Evolutionary conservation across 2,113 vertebrate genomes (phyloP), one percentile per base, ranked within the genome.

Genomic region (Anarrhichthys ocellatus): DNA sequence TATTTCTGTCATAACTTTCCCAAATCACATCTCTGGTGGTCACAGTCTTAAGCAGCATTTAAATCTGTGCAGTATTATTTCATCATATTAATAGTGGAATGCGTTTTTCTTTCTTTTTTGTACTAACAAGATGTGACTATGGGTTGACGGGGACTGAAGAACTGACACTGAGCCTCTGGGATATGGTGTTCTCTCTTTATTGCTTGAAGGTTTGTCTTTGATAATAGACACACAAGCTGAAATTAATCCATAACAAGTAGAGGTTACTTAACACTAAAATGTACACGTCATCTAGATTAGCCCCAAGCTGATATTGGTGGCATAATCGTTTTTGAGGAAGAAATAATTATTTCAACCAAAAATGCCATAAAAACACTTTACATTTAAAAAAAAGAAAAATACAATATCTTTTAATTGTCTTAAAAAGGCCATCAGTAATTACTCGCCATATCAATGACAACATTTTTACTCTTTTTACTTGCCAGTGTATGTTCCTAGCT

Each of bases 131-230:
- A 85, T 22, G 27, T 76, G 77, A 82, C 63, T 62, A 42, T 0
- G 20, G 42, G 40, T 48, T 72, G 74, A 84, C 40, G 50, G 65
- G 29, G 29, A 83, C 72, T 80, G 63, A 76, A 78, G 61, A 84
- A 83, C 62, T 81, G 85, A 86, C 71, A 70, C 44, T 46, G 46
- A 86, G 84, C 82, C 80, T 87, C 68, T 78, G 85, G 82, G 87
- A 87, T 62, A 18, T 64, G 74, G 44, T 80, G 64, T 74, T 85
- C 71, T 67, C 59, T 75, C 54, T 58, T 74, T 50, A 38, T 61
- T 82, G 69, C 82, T 84, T 90, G 77, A 88, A 91, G 82, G 78
- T 72, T 42, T 58, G 42, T 61, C 80, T 92, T 91, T 87, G 81
- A 88, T 81, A 85, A 44, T 11, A 82, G 76, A 59, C 20, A 73